phyloP scores from a whole-genome alignment of 2,113 vertebrate species.

The Hirundichthys speculiger region DNA sequence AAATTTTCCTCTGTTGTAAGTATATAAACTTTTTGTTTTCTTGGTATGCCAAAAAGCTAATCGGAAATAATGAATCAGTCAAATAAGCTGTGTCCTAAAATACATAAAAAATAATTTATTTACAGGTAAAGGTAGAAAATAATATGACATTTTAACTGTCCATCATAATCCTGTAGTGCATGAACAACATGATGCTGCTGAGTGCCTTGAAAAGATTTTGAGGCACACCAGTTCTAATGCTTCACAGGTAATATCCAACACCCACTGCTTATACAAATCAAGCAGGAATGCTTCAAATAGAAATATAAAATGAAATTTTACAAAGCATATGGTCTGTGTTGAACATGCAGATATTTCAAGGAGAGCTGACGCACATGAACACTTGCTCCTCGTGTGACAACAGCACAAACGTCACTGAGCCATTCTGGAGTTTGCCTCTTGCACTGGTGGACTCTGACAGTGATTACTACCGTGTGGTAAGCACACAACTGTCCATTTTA shows the following conservation, averaged over 20 bases:
- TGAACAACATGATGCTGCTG: slow-evolving; percentile 6
- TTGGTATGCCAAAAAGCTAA: too few species aligned
- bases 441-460: background rate
- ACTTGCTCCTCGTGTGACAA: background rate
- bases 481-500: background rate
- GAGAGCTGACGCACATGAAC: background rate
- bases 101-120: too few species aligned
- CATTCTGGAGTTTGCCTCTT: slow-evolving; percentile 3
- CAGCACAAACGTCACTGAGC: background rate
- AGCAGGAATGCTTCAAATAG: too few species aligned
- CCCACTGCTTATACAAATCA: too few species aligned
- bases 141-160: background rate
- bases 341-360: background rate
- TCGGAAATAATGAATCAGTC: too few species aligned
- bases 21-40: too few species aligned
- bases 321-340: background rate
- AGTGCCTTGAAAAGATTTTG: slow-evolving; percentile 5
- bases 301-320: too few species aligned
- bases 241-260: background rate
- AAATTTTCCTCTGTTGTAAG: too few species aligned
- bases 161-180: background rate
- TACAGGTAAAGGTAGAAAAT: background rate
- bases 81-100: too few species aligned
- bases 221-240: background rate
- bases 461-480: background rate